Evolutionary conservation across 2,888 invertebrate species (phyloP), one percentile per base, ranked within the genome.

Genomic region (Netelia inedita): DNA sequence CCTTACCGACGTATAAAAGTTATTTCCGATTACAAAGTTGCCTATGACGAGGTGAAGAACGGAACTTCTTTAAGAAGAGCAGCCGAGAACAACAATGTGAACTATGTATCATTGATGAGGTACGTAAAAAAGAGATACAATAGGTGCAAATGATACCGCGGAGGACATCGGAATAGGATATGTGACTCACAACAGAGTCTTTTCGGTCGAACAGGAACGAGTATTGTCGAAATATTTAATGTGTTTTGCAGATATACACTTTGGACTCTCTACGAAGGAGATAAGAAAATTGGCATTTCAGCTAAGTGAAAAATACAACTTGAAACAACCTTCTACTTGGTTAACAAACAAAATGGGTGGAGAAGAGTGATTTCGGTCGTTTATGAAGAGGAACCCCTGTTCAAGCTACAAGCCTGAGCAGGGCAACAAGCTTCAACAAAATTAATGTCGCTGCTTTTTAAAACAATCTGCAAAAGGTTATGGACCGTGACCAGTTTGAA

Each of bases 361-460:
- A 9, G 82, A 83, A 57, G 91, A 92, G 72, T 92, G 91, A 92
- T 89, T 90, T 68, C 68, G 79, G 9, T 68, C 50, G 9, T 92
- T 91, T 79, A 76, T 91, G 57, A 89, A 89, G 78, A 69, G 92
- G 19, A 85, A 91, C 61, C 80, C 85, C 10, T 92, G n/a, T 87
- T 35, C 6, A 35, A 35, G 8, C 91, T 57, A 88, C 65, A 53
- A 90, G 90, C 14, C 86, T 90, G 86, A 87, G 90, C 11, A 65
- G 90, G 71, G 88, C 87, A 1, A 87, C 88, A 2, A 86, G 86
- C 72, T 92, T 92, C 82, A 91, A 92, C 78, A 53, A 74, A 69
- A 69, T 55, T 10, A 90, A 89, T 82, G 89, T 91, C 1, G 66
- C 82, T 19, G 46, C 10, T 9, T 90, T 91, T 82, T 91, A 88